Conservation (phyloP, 92 coral and sea anemone genomes). For the Porites lobata region DNA sequence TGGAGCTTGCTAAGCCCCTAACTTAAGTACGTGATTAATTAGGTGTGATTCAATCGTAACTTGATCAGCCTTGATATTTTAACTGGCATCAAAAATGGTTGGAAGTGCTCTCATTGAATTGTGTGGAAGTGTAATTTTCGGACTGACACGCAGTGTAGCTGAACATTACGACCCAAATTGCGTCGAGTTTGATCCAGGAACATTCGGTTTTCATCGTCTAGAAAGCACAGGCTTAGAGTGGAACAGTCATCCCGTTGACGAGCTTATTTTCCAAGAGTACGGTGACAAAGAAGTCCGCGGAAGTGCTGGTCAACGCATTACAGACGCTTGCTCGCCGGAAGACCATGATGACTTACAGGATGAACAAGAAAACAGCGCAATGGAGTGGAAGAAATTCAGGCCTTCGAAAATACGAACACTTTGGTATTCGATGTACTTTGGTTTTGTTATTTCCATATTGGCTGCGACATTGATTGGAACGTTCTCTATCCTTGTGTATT, state of each 20-base stretch:
- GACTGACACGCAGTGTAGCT: no score
- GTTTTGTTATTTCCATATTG: not conserved
- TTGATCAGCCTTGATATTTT: no score
- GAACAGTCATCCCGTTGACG: not conserved
- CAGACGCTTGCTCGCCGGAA: not conserved
- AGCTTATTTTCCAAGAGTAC: no score
- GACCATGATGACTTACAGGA: not conserved
- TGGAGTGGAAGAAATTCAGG: constrained; percentile 33
- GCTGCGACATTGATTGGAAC: not conserved
- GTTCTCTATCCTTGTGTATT: not conserved
- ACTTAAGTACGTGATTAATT: no score
- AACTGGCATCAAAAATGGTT: no score
- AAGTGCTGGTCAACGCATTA: not conserved
- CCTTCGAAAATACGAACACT: constrained; percentile 5
- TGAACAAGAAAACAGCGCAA: not conserved
- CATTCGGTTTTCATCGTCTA: not conserved
- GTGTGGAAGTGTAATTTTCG: not conserved
- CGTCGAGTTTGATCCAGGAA: no score
- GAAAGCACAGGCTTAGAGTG: constrained; percentile 8
- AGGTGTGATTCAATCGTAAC: no score
- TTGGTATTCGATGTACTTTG: constrained; percentile 5
- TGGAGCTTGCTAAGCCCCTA: no score
- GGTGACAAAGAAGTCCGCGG: not conserved
- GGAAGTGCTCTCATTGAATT: not conserved
- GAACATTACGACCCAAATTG: no score